These are phyloP conservation scores for Formicarius rufipectus DNA, from an alignment of 2,113 vertebrate genomes.

Conservation along the genomic window DNA sequence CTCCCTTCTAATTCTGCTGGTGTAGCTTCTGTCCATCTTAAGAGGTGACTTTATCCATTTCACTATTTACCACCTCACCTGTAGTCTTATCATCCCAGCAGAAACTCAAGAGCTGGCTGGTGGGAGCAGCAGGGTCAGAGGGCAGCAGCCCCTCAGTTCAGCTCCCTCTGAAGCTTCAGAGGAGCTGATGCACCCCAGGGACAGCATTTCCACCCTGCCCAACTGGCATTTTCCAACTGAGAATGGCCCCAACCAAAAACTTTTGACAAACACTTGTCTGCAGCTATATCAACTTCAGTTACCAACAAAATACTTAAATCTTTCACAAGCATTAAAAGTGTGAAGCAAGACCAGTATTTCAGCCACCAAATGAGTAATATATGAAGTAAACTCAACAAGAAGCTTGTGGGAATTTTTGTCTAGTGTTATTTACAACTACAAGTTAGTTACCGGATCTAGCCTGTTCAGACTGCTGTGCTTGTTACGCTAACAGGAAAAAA, in stretches of 20 bases:
- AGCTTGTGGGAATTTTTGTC: constrained; percentile 28
- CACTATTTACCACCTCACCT: accelerated
- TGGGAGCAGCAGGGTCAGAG: too few relatives aligned
- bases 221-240: background rate
- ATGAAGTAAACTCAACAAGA: constrained; percentile 38
- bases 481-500: constrained; percentile 16
- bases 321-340: background rate
- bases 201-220: background rate
- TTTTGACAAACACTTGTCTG: background rate
- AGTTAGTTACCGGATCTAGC: background rate
- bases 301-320: background rate
- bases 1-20: background rate
- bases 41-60: background rate
- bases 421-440: constrained; percentile 32
- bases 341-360: constrained; percentile 11
- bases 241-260: background rate
- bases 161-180: background rate
- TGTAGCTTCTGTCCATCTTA: background rate
- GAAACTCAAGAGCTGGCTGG: background rate
- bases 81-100: background rate
- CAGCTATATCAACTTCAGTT: background rate
- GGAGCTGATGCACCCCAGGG: background rate
- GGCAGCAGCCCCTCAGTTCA: background rate
- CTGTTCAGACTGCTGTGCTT: background rate
- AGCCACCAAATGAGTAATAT: constrained; percentile 28